Conservation (phyloP, 2,113 vertebrate genomes). For the Numenius arquata region DNA sequence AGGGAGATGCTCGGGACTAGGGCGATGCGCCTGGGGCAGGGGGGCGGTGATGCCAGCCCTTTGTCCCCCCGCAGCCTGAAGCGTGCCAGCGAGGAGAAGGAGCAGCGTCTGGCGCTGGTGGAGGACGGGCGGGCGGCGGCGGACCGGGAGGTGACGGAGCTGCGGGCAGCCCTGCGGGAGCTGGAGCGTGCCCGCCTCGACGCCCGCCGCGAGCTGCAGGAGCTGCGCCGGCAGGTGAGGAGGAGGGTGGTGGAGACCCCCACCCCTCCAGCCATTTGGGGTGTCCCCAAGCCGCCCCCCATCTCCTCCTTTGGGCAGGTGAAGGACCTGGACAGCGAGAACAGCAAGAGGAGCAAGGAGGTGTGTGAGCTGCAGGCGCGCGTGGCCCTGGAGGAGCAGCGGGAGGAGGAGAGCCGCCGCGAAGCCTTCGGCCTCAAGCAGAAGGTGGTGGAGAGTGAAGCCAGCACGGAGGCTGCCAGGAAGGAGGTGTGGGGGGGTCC, state of each 20-base stretch:
- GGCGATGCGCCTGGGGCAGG: too few relatives aligned
- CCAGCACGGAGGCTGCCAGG: slow-evolving; percentile 72
- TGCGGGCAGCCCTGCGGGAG: too few relatives aligned
- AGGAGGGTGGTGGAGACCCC: background rate
- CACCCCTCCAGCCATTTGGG: rapidly evolving
- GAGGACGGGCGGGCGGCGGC: too few relatives aligned
- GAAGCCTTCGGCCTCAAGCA: slow-evolving; percentile 82
- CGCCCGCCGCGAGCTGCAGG: slow-evolving; percentile 90
- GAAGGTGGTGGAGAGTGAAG: slow-evolving; percentile 82
- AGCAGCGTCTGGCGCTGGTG: too few relatives aligned
- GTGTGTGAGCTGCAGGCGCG: slow-evolving; percentile 84
- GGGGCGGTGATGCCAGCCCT: too few relatives aligned
- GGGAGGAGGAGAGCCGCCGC: slow-evolving; percentile 82
- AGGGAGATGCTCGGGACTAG: too few relatives aligned
- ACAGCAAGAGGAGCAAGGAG: slow-evolving; percentile 81
- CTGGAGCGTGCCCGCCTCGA: slow-evolving; percentile 67
- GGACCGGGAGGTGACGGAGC: too few relatives aligned
- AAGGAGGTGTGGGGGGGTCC: slow-evolving; percentile 79
- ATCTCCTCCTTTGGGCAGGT: slow-evolving; percentile 60
- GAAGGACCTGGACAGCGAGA: slow-evolving; percentile 87
- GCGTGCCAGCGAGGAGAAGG: too few relatives aligned
- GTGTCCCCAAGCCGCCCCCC: rapidly evolving
- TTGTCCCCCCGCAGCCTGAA: too few relatives aligned
- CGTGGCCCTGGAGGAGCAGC: slow-evolving; percentile 82
- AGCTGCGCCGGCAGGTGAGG: slow-evolving; percentile 85